Conservation (phyloP, 1,140 invertebrate species). For the Drosophila truncata region DNA sequence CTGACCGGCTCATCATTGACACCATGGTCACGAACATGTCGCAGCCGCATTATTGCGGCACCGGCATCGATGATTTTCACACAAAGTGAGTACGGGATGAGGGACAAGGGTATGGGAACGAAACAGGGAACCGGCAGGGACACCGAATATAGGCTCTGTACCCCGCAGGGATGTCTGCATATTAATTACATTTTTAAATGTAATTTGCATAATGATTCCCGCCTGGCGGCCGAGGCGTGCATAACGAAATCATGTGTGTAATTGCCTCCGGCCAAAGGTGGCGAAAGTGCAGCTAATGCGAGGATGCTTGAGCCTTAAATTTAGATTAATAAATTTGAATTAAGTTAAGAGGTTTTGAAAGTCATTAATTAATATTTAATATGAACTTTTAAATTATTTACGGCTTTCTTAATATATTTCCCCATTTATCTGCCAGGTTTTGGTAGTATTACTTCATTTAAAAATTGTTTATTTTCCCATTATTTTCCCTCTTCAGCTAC, state of each 20-base stretch:
- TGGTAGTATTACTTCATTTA: too few relatives aligned
- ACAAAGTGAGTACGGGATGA: slow-evolving; percentile 69
- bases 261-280: slow-evolving; percentile 47
- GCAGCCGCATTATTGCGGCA: slow-evolving; percentile 81
- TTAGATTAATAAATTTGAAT: not conserved
- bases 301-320: not conserved
- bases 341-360: not conserved
- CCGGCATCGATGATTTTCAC: slow-evolving; percentile 80
- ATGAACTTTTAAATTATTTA: not conserved
- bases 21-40: slow-evolving; percentile 83
- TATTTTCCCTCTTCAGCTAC: slow-evolving; percentile 67
- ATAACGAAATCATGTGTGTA: slow-evolving; percentile 69
- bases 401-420: too few relatives aligned
- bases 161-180: slow-evolving; percentile 49
- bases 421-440: too few relatives aligned
- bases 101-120: not conserved
- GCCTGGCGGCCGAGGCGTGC: slow-evolving; percentile 25
- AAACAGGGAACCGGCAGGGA: not conserved
- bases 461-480: too few relatives aligned
- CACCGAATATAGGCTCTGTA: not conserved
- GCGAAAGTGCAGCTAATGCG: slow-evolving; percentile 25
- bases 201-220: slow-evolving; percentile 74
- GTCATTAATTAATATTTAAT: too few relatives aligned
- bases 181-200: slow-evolving; percentile 78
- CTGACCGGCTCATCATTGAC: slow-evolving; percentile 55